Evolutionary conservation across 2,113 vertebrate species (phyloP).

Genomic region (Perca fluviatilis): DNA sequence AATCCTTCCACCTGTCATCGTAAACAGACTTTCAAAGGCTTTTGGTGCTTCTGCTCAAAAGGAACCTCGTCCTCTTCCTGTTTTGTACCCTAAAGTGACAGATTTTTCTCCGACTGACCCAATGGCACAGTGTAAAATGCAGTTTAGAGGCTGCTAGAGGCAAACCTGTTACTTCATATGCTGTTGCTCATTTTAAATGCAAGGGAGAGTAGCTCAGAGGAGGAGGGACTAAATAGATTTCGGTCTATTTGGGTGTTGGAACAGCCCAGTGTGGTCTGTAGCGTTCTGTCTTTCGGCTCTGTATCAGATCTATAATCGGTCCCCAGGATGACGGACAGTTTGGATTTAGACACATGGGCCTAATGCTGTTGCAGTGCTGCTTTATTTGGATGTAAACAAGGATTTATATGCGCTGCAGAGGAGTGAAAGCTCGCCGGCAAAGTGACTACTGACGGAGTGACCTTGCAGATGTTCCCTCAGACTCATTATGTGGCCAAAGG

Average conservation of each 20-base stretch:
- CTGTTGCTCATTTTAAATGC: not conserved
- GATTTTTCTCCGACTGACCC: not conserved
- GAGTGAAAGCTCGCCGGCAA: not conserved
- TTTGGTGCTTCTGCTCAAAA: not conserved
- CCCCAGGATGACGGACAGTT: not conserved
- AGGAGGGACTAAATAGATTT: not conserved
- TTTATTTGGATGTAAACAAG: constrained; percentile 59
- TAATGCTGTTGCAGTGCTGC: not conserved
- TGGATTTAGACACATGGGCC: constrained; percentile 16
- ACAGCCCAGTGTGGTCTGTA: not conserved
- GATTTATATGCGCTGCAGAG: not conserved
- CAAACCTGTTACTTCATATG: not conserved
- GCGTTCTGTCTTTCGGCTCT: not conserved
- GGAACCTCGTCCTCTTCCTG: not conserved
- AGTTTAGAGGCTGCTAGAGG: not conserved
- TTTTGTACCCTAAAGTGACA: not conserved
- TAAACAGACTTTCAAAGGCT: not conserved
- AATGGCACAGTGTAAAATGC: not conserved
- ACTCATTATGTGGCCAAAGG: not conserved
- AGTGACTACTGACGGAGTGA: not conserved
- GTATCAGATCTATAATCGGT: constrained; percentile 31
- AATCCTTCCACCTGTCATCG: no score
- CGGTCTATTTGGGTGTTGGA: constrained; percentile 46
- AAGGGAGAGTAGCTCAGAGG: not conserved
- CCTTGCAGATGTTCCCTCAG: not conserved